Conservation (phyloP, 2,113 vertebrate species). For the Amphiprion percula region DNA sequence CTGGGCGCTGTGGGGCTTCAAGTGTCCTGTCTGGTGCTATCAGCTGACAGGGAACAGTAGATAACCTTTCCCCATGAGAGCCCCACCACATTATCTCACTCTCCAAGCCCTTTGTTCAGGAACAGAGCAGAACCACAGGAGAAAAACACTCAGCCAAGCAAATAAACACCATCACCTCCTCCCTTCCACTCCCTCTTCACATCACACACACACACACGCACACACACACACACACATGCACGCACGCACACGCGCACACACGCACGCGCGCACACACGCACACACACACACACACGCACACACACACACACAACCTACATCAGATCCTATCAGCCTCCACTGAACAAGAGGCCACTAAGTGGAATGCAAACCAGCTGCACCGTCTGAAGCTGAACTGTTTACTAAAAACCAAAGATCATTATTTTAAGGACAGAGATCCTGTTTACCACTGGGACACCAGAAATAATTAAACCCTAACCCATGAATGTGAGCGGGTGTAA, state of each 20-base stretch:
- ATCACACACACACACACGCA: neutral
- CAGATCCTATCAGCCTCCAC: constrained; percentile 8
- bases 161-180: constrained; percentile 45
- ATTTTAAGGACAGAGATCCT: too few relatives aligned
- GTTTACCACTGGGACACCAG: too few relatives aligned
- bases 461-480: too few relatives aligned
- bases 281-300: neutral
- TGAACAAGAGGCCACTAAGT: constrained; percentile 28
- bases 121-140: constrained; percentile 53
- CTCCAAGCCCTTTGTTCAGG: constrained; percentile 61
- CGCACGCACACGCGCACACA: too few relatives aligned
- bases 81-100: constrained; percentile 67
- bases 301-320: constrained; percentile 4
- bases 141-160: constrained; percentile 68
- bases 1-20: constrained; percentile 41
- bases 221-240: too few relatives aligned
- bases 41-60: constrained; percentile 65
- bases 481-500: too few relatives aligned
- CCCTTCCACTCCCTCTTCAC: constrained; percentile 19
- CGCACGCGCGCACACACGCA: too few relatives aligned
- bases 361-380: constrained; percentile 9
- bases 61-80: constrained; percentile 75
- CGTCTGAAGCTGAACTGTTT: too few relatives aligned
- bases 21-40: constrained; percentile 61
- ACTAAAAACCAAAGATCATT: too few relatives aligned